Evolutionary conservation across 2,888 invertebrate species (phyloP).

Genomic region (Biston betularia): DNA sequence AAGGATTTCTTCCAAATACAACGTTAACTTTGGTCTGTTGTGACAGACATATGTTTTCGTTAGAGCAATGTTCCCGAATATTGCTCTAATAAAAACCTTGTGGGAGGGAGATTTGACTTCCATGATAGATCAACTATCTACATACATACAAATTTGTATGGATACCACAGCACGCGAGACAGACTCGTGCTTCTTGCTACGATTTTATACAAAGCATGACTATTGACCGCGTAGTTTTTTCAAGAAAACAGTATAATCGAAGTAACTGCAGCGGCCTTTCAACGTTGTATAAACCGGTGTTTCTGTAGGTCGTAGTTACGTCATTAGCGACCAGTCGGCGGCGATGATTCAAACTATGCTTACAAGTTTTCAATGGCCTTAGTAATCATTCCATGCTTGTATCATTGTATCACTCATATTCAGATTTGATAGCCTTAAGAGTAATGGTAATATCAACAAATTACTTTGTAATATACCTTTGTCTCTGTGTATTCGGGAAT

Average conservation of each 20-base stretch:
- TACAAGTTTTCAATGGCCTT: conserved; percentile 46
- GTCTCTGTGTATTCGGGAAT: not conserved
- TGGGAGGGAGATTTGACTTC: too few species aligned
- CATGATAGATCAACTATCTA: too few species aligned
- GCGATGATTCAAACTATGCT: conserved; percentile 65
- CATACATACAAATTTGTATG: too few species aligned
- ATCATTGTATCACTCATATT: conserved; percentile 3
- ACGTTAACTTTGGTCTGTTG: too few species aligned
- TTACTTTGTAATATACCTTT: not conserved
- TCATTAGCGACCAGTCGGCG: conserved; percentile 61
- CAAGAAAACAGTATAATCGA: conserved; percentile 5
- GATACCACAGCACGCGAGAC: too few species aligned
- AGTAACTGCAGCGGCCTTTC: conserved; percentile 38
- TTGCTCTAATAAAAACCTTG: too few species aligned
- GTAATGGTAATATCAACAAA: conserved; percentile 19
- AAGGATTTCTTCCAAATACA: too few species aligned
- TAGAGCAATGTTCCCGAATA: too few species aligned
- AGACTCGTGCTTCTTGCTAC: too few species aligned
- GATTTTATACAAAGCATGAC: not conserved
- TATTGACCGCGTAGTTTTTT: not conserved
- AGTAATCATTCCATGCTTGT: conserved; percentile 59
- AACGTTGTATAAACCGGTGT: conserved; percentile 59
- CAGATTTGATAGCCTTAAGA: conserved; percentile 53
- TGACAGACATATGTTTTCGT: too few species aligned
- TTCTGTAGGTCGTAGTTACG: conserved; percentile 75